Percentiles rank a stretch among this genome's conserved stretches.
These are phyloP conservation scores for Thalassarche chlororhynchos DNA, from an alignment of 2,113 vertebrate genomes.

Conservation along the genomic window DNA sequence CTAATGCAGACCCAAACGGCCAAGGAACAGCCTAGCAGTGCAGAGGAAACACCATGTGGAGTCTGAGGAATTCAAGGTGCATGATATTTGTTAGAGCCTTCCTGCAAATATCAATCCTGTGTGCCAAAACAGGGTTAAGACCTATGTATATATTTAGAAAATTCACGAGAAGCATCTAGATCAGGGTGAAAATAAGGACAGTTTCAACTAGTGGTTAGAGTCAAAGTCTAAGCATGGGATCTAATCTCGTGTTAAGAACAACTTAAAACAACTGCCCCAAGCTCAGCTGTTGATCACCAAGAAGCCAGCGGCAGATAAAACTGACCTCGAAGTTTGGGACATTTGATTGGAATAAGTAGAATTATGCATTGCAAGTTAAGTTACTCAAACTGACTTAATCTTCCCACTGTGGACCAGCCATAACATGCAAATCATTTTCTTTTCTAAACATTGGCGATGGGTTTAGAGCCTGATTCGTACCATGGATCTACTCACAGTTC, in stretches of 20 bases:
- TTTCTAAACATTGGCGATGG: accelerated
- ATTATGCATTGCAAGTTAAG: background rate
- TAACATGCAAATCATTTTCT: background rate
- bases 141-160: background rate
- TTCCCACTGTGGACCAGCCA: background rate
- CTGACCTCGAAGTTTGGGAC: background rate
- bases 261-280: background rate
- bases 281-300: background rate
- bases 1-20: background rate
- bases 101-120: background rate
- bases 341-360: background rate
- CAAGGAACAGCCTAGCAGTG: background rate
- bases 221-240: background rate
- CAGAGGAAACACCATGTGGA: accelerated
- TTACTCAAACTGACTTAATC: background rate
- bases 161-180: background rate
- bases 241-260: background rate
- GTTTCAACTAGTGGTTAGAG: background rate
- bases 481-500: background rate
- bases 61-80: background rate
- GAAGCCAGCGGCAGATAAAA: background rate
- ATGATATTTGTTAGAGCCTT: background rate
- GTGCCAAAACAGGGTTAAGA: background rate
- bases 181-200: background rate
- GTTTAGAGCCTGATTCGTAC: background rate